phyloP scores from a whole-genome alignment of 2,113 vertebrate species.

The Cyanoderma ruficeps region DNA sequence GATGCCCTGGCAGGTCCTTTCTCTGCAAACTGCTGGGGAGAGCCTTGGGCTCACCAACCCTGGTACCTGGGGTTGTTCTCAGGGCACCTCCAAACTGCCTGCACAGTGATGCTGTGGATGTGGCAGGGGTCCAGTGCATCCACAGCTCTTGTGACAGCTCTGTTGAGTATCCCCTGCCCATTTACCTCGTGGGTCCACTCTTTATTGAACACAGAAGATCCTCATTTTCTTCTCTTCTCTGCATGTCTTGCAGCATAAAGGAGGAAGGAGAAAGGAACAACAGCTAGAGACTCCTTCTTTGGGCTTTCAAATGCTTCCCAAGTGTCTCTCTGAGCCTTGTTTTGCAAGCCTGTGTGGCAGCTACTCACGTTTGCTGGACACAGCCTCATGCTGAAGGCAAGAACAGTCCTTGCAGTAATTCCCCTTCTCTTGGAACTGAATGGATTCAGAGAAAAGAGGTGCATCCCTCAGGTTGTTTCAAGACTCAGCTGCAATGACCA shows the following conservation, averaged over 20 bases:
- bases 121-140: not conserved
- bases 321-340: not conserved
- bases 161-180: not conserved
- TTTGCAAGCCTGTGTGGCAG: not conserved
- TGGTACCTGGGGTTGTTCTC: not conserved
- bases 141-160: not conserved
- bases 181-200: not conserved
- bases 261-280: not conserved
- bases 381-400: not conserved
- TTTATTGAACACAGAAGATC: not conserved
- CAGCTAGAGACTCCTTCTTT: not conserved
- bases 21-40: not conserved
- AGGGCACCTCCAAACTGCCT: not conserved
- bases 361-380: not conserved
- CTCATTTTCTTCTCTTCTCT: not conserved
- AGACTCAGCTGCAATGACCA: not conserved
- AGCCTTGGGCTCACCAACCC: not conserved
- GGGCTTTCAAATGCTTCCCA: not conserved
- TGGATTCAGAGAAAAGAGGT: not conserved
- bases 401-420: not conserved
- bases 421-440: not conserved
- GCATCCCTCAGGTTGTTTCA: not conserved
- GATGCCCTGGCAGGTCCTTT: not conserved
- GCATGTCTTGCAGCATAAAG: not conserved
- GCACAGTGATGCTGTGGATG: fast-evolving